Evolutionary conservation across 2,888 invertebrate species (phyloP), one percentile per base, ranked within the genome.

Genomic region (Hypercompe scribonia): DNA sequence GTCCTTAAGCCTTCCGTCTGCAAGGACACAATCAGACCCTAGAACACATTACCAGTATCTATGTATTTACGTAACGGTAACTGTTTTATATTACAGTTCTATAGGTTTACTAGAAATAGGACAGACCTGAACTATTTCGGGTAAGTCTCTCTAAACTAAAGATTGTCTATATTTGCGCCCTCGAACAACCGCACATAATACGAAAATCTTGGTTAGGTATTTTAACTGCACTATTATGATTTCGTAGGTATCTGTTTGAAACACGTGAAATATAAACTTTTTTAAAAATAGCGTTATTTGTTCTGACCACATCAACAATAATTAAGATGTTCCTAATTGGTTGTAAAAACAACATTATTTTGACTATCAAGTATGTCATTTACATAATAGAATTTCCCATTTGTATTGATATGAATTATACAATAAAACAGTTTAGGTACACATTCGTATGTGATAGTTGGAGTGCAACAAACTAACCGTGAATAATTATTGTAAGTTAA

Each of bases 401-500:
- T 61, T 15, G 18, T 31, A 15, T 61, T 61, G 31, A 61, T 58
- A 58, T 61, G 18, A 31, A 61, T 61, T 31, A 28, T 61, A 61
- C 2, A 31, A 61, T 15, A 8, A 15, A 61, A 61, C 28, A 31
- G 31, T 31, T 31, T 61, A n/a, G n/a, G n/a, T n/a, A 61, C 18
- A 28, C 28, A 61, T n/a, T 28, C 15, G 28, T 31, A 18, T 15
- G 3, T 58, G n/a, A 28, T 28, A 58, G 58, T 39, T 10, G 28
- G 46, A 39, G 15, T 36, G 28, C 11, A 33, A 21, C n/a, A 42
- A 34, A 65, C 46, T 36, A 31, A 7, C 10, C 21, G 34, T 66
- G 31, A 18, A 31, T 65, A 21, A 58, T 28, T n/a, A 50, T 64
- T 50, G 72, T 58, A 78, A 73, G 76, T 75, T 73, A 85, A 84